Percentiles rank a stretch among this genome's conserved stretches.
Conservation (phyloP, 2,888 invertebrate genomes). For the Coremacera marginata region DNA sequence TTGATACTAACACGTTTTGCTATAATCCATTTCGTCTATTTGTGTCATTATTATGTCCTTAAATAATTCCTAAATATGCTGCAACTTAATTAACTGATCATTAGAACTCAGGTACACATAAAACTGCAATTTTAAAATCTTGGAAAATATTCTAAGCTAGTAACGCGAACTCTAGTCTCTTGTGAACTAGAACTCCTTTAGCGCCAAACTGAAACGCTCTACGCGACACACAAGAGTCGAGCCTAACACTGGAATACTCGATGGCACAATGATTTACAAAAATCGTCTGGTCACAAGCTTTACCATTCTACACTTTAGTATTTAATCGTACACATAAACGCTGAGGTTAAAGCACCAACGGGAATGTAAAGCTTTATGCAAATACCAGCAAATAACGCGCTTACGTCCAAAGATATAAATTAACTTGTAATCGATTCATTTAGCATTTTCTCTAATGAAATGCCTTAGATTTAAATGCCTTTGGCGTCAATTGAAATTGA, state of each 20-base stretch:
- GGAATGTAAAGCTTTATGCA: neutral
- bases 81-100: neutral
- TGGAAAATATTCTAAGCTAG: neutral
- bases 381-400: neutral
- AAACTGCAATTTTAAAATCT: neutral
- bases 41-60: conserved; percentile 5
- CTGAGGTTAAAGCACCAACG: conserved; percentile 5
- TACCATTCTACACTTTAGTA: neutral
- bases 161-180: neutral
- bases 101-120: neutral
- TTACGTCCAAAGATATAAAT: neutral
- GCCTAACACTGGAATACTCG: conserved; percentile 14
- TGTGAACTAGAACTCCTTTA: conserved; percentile 17
- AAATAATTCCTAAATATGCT: neutral
- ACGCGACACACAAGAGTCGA: neutral
- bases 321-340: neutral
- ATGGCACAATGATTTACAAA: neutral
- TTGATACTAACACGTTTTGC: conserved; percentile 44
- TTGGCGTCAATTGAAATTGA: neutral
- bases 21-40: conserved; percentile 36
- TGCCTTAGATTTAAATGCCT: neutral
- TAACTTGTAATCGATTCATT: neutral
- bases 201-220: neutral
- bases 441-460: neutral
- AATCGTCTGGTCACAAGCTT: neutral